A percentile compares a stretch with the other conserved stretches of the same genome.
phyloP scores from a whole-genome alignment of 2,113 vertebrate species.

The Hassar affinis region DNA sequence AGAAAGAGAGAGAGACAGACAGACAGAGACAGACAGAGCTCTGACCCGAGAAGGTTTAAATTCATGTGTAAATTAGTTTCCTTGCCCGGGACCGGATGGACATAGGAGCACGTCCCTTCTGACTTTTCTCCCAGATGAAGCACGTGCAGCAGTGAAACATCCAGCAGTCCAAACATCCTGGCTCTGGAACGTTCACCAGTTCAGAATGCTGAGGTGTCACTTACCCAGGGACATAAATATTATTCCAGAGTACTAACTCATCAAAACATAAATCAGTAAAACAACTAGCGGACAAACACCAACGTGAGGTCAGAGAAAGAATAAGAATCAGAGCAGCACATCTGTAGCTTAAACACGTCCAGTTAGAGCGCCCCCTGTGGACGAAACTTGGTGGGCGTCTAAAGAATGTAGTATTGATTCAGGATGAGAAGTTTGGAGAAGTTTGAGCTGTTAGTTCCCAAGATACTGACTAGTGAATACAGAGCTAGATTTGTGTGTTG shows the following conservation, averaged over 20 bases:
- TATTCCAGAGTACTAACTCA: neutral
- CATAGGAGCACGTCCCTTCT: neutral
- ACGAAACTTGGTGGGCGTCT: no score
- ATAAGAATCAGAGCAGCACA: no score
- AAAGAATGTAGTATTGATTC: no score
- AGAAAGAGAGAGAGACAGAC: conserved; percentile 20
- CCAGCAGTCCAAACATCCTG: neutral
- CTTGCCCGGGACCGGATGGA: neutral
- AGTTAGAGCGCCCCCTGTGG: no score
- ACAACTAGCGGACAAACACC: no score
- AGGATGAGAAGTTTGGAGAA: no score
- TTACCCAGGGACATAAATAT: neutral
- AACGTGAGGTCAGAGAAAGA: no score
- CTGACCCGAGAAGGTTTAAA: neutral
- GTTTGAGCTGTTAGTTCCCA: no score
- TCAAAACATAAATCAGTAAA: neutral
- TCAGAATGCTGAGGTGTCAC: neutral
- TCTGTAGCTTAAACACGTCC: no score
- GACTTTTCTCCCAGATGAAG: neutral
- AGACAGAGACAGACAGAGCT: conserved; percentile 4
- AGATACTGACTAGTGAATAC: no score
- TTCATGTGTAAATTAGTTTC: conserved; percentile 11
- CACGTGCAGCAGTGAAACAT: neutral
- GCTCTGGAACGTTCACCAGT: neutral
- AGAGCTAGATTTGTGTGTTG: no score